phyloP scores from a whole-genome alignment of 2,797 vertebrate genomes.

The Arremon brunneinucha region DNA sequence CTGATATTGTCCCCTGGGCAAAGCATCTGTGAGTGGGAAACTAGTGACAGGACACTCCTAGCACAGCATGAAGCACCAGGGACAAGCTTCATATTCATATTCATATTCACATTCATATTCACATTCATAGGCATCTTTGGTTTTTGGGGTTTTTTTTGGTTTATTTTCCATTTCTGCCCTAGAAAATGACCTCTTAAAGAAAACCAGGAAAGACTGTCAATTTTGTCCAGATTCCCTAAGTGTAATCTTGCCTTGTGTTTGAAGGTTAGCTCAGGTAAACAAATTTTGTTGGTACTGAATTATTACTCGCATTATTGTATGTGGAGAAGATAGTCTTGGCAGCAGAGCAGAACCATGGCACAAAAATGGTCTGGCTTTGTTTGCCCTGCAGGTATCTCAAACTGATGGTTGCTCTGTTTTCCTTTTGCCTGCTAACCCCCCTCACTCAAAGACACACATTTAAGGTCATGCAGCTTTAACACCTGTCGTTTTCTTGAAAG shows the following conservation, averaged over 20 bases:
- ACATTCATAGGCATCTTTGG: neutral
- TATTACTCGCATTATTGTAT: neutral
- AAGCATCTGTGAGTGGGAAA: neutral
- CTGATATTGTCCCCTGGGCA: fast-evolving
- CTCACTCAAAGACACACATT: neutral
- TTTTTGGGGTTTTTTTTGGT: fast-evolving
- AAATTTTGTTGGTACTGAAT: neutral
- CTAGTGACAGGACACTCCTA: neutral
- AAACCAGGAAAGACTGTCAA: neutral
- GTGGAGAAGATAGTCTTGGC: neutral
- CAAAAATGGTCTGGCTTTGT: neutral
- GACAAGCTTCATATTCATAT: neutral
- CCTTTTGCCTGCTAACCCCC: neutral
- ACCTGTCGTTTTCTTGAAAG: neutral
- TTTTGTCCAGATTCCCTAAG: neutral
- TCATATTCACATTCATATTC: neutral
- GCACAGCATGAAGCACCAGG: neutral
- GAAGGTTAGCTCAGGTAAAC: neutral
- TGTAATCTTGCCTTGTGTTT: neutral
- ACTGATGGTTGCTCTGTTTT: neutral
- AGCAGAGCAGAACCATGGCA: neutral
- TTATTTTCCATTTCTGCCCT: neutral
- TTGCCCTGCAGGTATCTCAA: neutral
- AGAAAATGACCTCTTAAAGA: neutral
- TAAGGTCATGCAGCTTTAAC: neutral